Base-by-base conservation (phyloP, 2,113 vertebrate genomes). In the Tychaedon coryphoeus region DNA sequence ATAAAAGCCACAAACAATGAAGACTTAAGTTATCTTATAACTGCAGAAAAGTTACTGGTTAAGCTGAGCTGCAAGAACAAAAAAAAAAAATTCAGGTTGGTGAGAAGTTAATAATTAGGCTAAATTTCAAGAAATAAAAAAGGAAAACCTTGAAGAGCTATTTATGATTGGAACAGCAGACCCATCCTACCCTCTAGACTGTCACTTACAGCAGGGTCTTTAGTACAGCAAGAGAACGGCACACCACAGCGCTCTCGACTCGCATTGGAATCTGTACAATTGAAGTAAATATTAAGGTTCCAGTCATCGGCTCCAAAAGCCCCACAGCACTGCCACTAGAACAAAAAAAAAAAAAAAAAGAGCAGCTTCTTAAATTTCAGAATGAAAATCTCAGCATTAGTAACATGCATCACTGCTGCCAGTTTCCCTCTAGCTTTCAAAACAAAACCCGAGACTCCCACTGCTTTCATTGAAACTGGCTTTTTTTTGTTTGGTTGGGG, bases 271-370 rank as follows among this genome's bases (percentile, higher is more conserved):
- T 99, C 99, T 17, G 99, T 99, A 96, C 99, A 99, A 97, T 99
- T 99, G 96, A 99, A 99, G 92, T 99, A 99, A 97, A 99, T 99
- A 97, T 99, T 99, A 82, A 99, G 98, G 98, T 99, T 99, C 99
- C 99, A 99, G 96, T 99, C 99, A 69, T 99, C 98, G 6, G 99
- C 98, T 96, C 98, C 98, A 86, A 99, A 99, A 34, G 99, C 99
- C 36, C 99, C 99, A 81, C 99, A 99, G 97, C 99, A 99, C 62
- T 99, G 98, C 99, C 99, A 99, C 99, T 99, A 86, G 71, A 97
- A 96, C 26, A 92, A 67, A 95, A 87, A 89, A 34, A 93, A n/a
- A 20, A 25, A 14, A 25, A 50, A 50, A 50, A 50, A 51, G 9
- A 51, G 93, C 26, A 88, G 42, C 34, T 77, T 15, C 34, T 61